Percentiles rank a stretch among this genome's conserved stretches.
Conservation (phyloP, 1,140 invertebrate species). For the Rhizoglyphus robini region DNA sequence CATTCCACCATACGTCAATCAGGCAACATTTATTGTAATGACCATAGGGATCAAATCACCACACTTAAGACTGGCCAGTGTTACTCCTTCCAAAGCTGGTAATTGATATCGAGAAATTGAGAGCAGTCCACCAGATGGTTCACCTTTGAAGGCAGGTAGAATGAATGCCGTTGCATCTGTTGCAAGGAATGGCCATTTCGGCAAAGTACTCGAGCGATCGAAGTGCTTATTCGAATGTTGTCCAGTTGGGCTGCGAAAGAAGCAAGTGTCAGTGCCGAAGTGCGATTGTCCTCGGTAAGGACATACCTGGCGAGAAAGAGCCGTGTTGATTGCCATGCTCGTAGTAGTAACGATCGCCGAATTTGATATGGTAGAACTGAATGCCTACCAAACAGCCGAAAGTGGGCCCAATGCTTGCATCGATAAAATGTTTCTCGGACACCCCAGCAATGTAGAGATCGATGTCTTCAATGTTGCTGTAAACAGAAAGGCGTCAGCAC, state of each 20-base stretch:
- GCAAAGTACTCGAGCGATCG: constrained; percentile 12
- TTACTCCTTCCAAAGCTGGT: constrained; percentile 20
- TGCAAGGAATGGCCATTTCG: background rate
- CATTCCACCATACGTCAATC: no score
- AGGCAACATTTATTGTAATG: no score
- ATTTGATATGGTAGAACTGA: constrained; percentile 50
- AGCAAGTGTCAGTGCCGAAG: background rate
- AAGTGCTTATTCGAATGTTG: background rate
- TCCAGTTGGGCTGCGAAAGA: constrained; percentile 17
- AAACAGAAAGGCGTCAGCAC: no score
- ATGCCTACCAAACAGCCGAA: constrained; percentile 34
- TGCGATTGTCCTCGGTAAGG: no score
- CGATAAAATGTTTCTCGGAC: constrained; percentile 30
- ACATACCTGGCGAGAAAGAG: constrained; percentile 20
- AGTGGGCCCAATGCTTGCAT: constrained; percentile 37
- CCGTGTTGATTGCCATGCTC: constrained; percentile 30
- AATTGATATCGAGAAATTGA: constrained; percentile 9
- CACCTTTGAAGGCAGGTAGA: constrained; percentile 13
- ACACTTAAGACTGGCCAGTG: background rate
- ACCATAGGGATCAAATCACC: no score
- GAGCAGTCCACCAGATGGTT: constrained; percentile 9
- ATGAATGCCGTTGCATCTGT: constrained; percentile 13
- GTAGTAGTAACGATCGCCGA: constrained; percentile 60
- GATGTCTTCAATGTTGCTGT: constrained; percentile 22
- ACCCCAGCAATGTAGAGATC: constrained; percentile 16